Conservation (phyloP, 2,113 vertebrate species). For the Hemibagrus wyckioides region DNA sequence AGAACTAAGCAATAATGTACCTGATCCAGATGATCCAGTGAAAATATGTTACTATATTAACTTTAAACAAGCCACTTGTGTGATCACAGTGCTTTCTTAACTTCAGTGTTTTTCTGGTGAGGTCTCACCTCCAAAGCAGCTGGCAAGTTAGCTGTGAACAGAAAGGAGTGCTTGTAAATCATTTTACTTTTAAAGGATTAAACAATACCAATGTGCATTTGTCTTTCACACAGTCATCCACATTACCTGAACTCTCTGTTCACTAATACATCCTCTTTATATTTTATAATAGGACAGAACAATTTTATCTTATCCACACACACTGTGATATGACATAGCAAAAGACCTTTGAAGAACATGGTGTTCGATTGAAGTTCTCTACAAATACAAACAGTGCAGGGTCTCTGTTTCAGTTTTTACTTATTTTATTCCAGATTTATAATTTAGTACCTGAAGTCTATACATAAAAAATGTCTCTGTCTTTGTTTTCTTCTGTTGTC, state of each 20-base stretch:
- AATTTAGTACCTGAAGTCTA: not conserved
- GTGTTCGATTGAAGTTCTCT: not conserved
- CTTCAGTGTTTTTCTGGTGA: not conserved
- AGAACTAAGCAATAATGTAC: not conserved
- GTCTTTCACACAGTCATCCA: not conserved
- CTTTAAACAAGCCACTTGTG: not conserved
- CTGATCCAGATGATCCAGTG: not conserved
- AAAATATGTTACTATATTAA: not conserved
- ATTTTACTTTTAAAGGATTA: not conserved
- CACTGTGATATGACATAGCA: not conserved
- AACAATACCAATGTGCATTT: not conserved
- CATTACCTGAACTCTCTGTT: not conserved
- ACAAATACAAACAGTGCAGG: not conserved
- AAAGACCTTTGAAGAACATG: not conserved
- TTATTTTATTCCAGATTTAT: not conserved
- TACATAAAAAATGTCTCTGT: not conserved
- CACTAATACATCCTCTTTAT: not conserved
- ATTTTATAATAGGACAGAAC: not conserved
- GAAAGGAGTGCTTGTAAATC: not conserved
- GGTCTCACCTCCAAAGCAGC: not conserved
- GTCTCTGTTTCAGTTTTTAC: not conserved
- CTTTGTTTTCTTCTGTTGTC: not conserved
- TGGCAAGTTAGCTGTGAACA: not conserved
- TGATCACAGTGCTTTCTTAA: not conserved
- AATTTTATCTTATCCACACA: too few relatives aligned